Conservation (phyloP, 2,888 invertebrate species). For the Sesia bembeciformis region DNA sequence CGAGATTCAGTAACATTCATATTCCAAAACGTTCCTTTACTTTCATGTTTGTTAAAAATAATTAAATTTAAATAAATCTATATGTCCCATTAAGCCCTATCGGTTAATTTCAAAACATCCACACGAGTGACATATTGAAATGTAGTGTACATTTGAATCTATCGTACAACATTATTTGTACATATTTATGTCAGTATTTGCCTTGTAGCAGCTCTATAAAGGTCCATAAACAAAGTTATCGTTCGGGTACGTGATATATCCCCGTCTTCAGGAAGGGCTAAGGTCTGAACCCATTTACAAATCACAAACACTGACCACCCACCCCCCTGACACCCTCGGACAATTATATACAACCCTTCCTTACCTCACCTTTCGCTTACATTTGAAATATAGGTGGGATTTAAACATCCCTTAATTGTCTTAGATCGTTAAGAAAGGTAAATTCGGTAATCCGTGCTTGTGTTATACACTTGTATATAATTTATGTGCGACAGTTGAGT, state of each 20-base stretch:
- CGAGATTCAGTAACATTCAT: too few relatives aligned
- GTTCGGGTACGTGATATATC: conserved; percentile 69
- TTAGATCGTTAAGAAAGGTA: conserved; percentile 15
- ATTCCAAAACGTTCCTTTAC: too few relatives aligned
- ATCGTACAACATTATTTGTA: too few relatives aligned
- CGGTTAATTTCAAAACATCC: too few relatives aligned
- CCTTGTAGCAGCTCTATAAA: conserved; percentile 30
- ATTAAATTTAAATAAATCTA: too few relatives aligned
- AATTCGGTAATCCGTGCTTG: background rate
- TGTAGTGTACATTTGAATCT: too few relatives aligned
- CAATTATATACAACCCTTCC: conserved; percentile 49
- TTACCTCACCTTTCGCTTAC: conserved; percentile 39
- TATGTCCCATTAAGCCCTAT: too few relatives aligned
- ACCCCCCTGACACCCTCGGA: conserved; percentile 22
- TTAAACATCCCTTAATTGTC: conserved; percentile 37
- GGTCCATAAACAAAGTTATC: conserved; percentile 60
- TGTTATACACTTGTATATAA: background rate
- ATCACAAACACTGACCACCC: conserved; percentile 74
- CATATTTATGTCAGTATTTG: too few relatives aligned
- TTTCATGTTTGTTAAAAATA: too few relatives aligned
- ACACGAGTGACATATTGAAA: too few relatives aligned
- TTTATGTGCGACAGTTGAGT: too few relatives aligned
- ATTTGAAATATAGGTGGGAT: conserved; percentile 62
- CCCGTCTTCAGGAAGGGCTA: conserved; percentile 70
- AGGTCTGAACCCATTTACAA: conserved; percentile 73